Evolutionary conservation across 2,888 invertebrate genomes (phyloP).

Genomic region (Dilophus febrilis): DNA sequence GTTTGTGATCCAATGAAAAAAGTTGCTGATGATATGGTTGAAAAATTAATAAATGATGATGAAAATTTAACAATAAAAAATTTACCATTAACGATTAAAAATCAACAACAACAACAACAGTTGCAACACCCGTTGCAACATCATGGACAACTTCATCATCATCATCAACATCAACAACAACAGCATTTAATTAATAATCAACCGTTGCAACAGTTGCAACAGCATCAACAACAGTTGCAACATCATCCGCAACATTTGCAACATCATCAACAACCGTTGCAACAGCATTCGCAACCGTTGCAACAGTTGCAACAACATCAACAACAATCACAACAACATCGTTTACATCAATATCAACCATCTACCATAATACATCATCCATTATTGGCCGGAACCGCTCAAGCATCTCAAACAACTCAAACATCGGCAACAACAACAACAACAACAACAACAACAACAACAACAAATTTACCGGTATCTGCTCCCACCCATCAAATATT

Average conservation of each 20-base stretch:
- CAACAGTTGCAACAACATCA: not conserved
- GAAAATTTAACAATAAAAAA: conserved; percentile 27
- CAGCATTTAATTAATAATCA: conserved; percentile 1
- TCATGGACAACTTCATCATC: conserved; percentile 6
- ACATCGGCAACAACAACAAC: not conserved
- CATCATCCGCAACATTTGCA: too few relatives aligned
- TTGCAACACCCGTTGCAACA: conserved; percentile 7
- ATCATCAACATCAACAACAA: conserved; percentile 1
- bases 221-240: too few relatives aligned
- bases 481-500: too few relatives aligned
- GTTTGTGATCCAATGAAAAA: conserved; percentile 38
- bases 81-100: conserved; percentile 11
- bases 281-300: too few relatives aligned
- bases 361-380: not conserved
- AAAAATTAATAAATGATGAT: conserved; percentile 59
- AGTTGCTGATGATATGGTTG: conserved; percentile 54
- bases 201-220: not conserved
- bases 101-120: too few relatives aligned
- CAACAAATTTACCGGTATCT: too few relatives aligned
- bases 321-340: not conserved
- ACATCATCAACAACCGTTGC: too few relatives aligned
- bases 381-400: too few relatives aligned
- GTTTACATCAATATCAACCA: not conserved
- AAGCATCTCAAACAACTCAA: too few relatives aligned
- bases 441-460: not conserved